Evolutionary conservation across 2,888 invertebrate species (phyloP).

Genomic region (Malacosoma neustria): DNA sequence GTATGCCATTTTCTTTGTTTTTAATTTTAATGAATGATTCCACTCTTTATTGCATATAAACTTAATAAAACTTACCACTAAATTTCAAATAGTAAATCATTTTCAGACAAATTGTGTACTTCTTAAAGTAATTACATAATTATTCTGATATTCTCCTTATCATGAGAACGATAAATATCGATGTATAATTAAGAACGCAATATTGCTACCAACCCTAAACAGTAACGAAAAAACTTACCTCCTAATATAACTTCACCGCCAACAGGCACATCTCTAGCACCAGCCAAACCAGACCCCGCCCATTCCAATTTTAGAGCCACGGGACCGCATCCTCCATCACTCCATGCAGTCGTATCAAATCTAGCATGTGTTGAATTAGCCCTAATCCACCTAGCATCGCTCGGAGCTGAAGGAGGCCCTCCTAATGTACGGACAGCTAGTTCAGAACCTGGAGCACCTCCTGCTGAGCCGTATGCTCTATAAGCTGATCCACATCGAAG

Average conservation of each 20-base stretch:
- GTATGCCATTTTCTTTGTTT: too few relatives aligned
- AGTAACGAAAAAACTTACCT: slow-evolving; percentile 29
- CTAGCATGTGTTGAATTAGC: slow-evolving; percentile 88
- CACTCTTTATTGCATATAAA: too few relatives aligned
- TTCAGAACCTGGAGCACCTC: slow-evolving; percentile 84
- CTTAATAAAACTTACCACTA: too few relatives aligned
- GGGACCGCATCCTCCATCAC: slow-evolving; percentile 89
- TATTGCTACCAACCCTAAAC: not conserved
- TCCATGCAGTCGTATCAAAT: slow-evolving; percentile 87
- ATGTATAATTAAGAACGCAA: too few relatives aligned
- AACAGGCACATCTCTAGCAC: slow-evolving; percentile 59
- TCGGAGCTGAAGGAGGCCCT: slow-evolving; percentile 77
- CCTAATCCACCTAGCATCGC: slow-evolving; percentile 83
- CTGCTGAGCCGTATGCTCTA: slow-evolving; percentile 85
- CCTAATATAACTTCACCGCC: slow-evolving; percentile 62
- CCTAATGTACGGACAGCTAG: slow-evolving; percentile 88
- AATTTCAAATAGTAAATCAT: too few relatives aligned
- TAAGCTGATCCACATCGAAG: slow-evolving; percentile 90
- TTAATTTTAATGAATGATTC: too few relatives aligned
- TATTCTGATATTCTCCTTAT: too few relatives aligned
- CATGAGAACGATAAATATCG: too few relatives aligned
- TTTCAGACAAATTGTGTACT: too few relatives aligned
- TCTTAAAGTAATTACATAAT: too few relatives aligned
- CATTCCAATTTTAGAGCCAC: slow-evolving; percentile 85
- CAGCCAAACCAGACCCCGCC: slow-evolving; percentile 67